Evolutionary conservation across 2,113 vertebrate genomes (phyloP), one percentile per base, ranked within the genome.

Genomic region (Oplegnathus fasciatus): DNA sequence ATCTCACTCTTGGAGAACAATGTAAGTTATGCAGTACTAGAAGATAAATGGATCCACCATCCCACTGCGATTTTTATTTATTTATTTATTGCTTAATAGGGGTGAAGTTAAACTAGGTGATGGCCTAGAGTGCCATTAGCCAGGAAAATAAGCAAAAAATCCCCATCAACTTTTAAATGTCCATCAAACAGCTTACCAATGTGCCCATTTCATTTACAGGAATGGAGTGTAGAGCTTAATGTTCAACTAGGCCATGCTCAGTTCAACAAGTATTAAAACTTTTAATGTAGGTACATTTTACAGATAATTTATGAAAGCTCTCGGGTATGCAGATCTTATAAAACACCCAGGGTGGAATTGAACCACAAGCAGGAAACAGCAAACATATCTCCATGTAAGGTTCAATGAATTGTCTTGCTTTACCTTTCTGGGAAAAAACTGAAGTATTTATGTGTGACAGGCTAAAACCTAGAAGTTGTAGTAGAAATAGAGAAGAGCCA

Each of bases 21-120:
- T 84, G 61, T 14, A 17, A 62, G 75, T 24, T 76, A 42, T 52
- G 52, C 37, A 81, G 44, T 7, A 48, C 34, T 32, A 24, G 61
- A 73, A 73, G 42, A 71, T 70, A 66, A 78, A 69, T 54, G 26
- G 70, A 68, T 66, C 46, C 32, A 11, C 44, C 48, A 1, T 64
- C 2, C 17, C 7, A 20, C 18, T 65, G 68, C 28, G n/a, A 2
- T 40, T 86, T 61, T 75, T 15, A 13, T n/a, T 22, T 66, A 81
- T 67, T 40, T 37, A 28, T 68, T 44, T 54, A 48, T 22, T 37
- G 5, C 34, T 28, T 17, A 30, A 9, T 73, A 32, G 18, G 28
- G 20, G 44, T 4, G 15, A 20, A 11, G 6, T 30, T 52, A n/a
- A 82, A 75, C 40, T 57, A 26, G 9, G 20, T 24, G 28, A 64